Evolutionary conservation across 2,797 vertebrate genomes (phyloP).

Genomic region (Mormyrus hasselquistii): DNA sequence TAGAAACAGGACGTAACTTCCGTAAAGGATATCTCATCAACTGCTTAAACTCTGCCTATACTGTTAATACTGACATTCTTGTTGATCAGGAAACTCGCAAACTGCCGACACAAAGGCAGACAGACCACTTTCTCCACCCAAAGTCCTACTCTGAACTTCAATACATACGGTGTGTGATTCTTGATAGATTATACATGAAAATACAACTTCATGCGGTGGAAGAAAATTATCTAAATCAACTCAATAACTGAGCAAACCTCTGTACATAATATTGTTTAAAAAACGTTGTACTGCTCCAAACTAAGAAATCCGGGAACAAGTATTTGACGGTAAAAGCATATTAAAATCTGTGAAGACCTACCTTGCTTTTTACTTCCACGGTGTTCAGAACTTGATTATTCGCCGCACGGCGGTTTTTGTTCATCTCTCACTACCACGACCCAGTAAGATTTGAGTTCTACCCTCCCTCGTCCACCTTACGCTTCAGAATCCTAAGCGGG

Average conservation of each 20-base stretch:
- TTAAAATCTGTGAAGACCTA: slow-evolving; percentile 36
- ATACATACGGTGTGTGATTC: neutral
- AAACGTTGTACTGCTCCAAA: neutral
- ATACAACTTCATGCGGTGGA: neutral
- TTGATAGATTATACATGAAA: neutral
- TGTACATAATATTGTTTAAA: neutral
- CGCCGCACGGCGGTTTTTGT: slow-evolving; percentile 53
- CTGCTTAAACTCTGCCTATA: neutral
- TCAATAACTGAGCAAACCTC: neutral
- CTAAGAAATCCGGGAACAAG: neutral
- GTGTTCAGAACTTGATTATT: slow-evolving; percentile 59
- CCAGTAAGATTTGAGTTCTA: slow-evolving; percentile 15
- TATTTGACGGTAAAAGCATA: neutral
- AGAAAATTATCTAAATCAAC: neutral
- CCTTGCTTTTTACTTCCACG: slow-evolving; percentile 72
- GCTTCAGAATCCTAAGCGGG: neutral
- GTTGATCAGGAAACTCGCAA: neutral
- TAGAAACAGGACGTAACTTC: neutral
- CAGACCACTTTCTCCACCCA: neutral
- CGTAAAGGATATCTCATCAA: neutral
- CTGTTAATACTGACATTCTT: neutral
- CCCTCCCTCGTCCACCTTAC: slow-evolving; percentile 28
- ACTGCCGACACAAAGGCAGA: neutral
- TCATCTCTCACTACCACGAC: slow-evolving; percentile 49
- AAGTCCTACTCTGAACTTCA: neutral